Conservation (phyloP, 2,888 invertebrate species). For the Margaritifera margaritifera region DNA sequence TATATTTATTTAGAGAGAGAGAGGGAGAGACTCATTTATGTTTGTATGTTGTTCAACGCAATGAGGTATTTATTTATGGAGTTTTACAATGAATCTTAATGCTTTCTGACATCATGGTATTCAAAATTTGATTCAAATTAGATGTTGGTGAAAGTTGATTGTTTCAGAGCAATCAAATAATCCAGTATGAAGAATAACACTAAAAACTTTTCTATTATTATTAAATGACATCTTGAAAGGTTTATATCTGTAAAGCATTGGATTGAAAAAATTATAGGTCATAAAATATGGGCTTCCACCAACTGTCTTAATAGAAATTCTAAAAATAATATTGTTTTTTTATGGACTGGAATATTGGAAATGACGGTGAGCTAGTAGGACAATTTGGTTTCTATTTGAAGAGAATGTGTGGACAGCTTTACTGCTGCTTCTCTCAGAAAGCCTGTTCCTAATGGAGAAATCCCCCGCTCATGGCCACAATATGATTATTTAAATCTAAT, state of each 20-base stretch:
- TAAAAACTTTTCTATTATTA: not conserved
- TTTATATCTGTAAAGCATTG: not conserved
- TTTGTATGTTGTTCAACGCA: no score
- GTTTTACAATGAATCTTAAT: no score
- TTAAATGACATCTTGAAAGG: not conserved
- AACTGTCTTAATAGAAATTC: not conserved
- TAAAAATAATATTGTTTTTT: not conserved
- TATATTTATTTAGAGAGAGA: no score
- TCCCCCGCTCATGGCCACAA: slow-evolving; percentile 42
- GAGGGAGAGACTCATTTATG: no score
- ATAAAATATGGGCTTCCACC: not conserved
- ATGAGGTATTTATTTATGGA: no score
- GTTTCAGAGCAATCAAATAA: no score
- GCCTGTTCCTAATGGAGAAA: slow-evolving; percentile 15
- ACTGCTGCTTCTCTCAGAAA: not conserved
- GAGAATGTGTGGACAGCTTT: slow-evolving; percentile 8
- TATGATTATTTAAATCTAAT: slow-evolving; percentile 57
- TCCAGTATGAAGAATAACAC: not conserved
- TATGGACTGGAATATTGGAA: not conserved
- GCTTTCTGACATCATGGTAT: no score
- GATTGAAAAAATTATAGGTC: not conserved
- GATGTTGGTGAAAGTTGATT: no score
- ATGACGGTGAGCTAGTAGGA: not conserved
- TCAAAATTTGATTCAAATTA: no score
- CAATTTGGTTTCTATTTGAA: not conserved